Evolutionary conservation across 2,888 invertebrate species (phyloP).

Genomic region (Drosophila acutilabella): DNA sequence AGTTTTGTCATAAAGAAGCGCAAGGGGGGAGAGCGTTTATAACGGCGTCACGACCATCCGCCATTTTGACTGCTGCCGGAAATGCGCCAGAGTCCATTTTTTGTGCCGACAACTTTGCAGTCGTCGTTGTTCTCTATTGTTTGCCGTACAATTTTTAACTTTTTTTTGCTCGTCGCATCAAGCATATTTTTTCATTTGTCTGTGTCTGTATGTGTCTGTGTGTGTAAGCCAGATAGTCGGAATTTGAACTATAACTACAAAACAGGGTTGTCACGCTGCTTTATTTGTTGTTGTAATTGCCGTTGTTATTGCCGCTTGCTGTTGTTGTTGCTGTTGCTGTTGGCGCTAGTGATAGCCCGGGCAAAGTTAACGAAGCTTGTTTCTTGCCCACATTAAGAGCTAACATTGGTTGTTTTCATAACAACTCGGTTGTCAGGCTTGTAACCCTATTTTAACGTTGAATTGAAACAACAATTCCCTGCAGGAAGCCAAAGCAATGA

Average conservation of each 20-base stretch:
- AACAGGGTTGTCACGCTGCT: slow-evolving; percentile 48
- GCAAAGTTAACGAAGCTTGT: slow-evolving; percentile 76
- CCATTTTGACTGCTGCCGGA: slow-evolving; percentile 74
- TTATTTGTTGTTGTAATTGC: slow-evolving; percentile 24
- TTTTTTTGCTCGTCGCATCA: slow-evolving; percentile 44
- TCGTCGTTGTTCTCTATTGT: slow-evolving; percentile 65
- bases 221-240: slow-evolving; percentile 40
- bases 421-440: slow-evolving; percentile 41
- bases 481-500: background rate
- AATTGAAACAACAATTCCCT: slow-evolving; percentile 15
- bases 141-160: slow-evolving; percentile 34
- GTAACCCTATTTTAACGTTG: slow-evolving; percentile 23
- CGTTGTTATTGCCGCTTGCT: slow-evolving; percentile 4
- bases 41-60: slow-evolving; percentile 73
- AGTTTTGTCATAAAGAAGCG: too few species aligned
- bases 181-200: slow-evolving; percentile 60
- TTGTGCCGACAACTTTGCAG: slow-evolving; percentile 43
- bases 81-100: slow-evolving; percentile 78
- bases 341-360: slow-evolving; percentile 41
- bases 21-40: slow-evolving; percentile 39
- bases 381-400: slow-evolving; percentile 49
- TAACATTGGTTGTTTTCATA: slow-evolving; percentile 51
- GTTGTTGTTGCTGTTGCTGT: slow-evolving; percentile 11
- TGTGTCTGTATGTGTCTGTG: slow-evolving; percentile 25
- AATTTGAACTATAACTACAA: slow-evolving; percentile 63